Base-by-base conservation (phyloP, 2,888 invertebrate species). In the Mechanitis messenoides region DNA sequence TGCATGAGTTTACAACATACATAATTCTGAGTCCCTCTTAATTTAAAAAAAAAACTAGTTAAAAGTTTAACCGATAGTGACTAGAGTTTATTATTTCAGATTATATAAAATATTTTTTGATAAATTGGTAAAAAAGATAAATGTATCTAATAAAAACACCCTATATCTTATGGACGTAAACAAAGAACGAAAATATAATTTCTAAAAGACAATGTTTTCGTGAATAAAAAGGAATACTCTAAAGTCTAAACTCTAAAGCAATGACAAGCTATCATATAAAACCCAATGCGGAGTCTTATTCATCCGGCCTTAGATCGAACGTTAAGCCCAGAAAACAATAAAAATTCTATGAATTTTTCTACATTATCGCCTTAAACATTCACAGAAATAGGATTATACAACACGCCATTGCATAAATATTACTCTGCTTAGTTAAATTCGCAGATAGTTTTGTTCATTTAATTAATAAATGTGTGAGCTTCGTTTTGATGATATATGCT, bases 241-340 rank as follows among this genome's bases (percentile, higher is more conserved):
- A 53, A 56, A 47, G 28, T 47, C 58, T 61, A 53, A 56, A 47
- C 20, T 47, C 58, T 61, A 53, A 56, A 47, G 28, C 12, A 58
- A 62, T 35, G 45, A 45, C 55, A 61, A 42, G 35, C 31, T 46
- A 28, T 58, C 47, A 42, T 55, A 58, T 61, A 61, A 61, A 61
- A 61, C 31, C 57, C 58, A 55, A 58, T 57, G 55, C 33, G 46
- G 57, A 31, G 38, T 47, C 35, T 38, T 35, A 45, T 45, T 56
- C 50, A n/a, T 12, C 9, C 31, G 28, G 31, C 9, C 31, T 31
- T 31, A 31, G 31, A 7, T 3, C 28, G 6, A 6, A 7, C 47
- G 31, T 6, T 31, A 31, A 50, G 31, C 50, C 50, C 50, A 31
- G 28, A 50, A 1, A 31, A 31, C 31, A 28, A 31, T 31, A 47